Conservation (phyloP, 53 echinoderm and acorn worm genomes). For the Echinarachnius parma region DNA sequence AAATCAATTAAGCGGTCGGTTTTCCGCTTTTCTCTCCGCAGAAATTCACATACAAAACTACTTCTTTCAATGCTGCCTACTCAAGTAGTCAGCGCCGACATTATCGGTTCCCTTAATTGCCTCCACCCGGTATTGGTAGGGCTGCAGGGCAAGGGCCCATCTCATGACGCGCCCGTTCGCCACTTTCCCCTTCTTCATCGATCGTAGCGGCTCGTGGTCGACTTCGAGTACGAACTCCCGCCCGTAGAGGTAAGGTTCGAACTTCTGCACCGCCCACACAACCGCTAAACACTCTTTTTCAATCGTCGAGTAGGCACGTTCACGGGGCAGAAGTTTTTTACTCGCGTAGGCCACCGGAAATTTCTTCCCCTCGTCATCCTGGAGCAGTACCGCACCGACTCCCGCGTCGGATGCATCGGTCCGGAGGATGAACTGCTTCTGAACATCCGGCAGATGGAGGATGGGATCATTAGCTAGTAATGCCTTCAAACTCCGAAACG, state of each 20-base stretch:
- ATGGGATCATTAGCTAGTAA: constrained; percentile 30
- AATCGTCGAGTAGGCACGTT: constrained; percentile 48
- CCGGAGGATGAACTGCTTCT: constrained; percentile 40
- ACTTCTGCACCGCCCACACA: constrained; percentile 59
- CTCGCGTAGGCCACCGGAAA: constrained; percentile 62
- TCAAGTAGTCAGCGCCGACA: constrained; percentile 61
- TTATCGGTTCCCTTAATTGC: constrained; percentile 57
- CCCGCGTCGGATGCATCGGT: constrained; percentile 51
- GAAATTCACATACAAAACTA: no score
- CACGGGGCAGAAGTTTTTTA: constrained; percentile 32
- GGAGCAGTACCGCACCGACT: constrained; percentile 56
- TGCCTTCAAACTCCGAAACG: constrained; percentile 45
- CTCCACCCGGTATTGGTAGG: constrained; percentile 36
- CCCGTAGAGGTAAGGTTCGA: constrained; percentile 48
- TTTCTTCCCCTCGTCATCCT: constrained; percentile 40
- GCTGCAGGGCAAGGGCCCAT: constrained; percentile 57
- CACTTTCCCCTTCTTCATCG: constrained; percentile 39
- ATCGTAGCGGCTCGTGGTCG: constrained; percentile 48
- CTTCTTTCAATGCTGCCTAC: no score
- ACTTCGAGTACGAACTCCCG: constrained; percentile 46
- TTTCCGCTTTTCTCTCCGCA: no score
- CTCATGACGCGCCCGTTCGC: constrained; percentile 54
- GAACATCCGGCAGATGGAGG: constrained; percentile 50
- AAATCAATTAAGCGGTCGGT: no score
- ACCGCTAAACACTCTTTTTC: constrained; percentile 61